Percentiles rank a stretch among this genome's conserved stretches.
Evolutionary conservation across 2,797 vertebrate genomes (phyloP).

Genomic region (Acanthurus tractus): DNA sequence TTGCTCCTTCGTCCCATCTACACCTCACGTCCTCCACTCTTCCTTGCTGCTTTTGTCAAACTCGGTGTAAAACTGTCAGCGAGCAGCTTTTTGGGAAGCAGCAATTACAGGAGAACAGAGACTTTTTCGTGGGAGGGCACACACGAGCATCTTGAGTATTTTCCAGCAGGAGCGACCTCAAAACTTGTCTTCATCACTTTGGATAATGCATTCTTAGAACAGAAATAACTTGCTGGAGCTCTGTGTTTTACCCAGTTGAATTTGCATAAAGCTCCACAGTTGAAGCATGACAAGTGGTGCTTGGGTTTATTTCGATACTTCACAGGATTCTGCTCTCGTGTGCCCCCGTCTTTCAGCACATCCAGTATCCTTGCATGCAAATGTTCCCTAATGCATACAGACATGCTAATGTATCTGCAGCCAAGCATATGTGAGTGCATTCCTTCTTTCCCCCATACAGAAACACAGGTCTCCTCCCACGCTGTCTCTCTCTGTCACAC

Average conservation of each 20-base stretch:
- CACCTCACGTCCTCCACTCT: slow-evolving; percentile 47
- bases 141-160: slow-evolving; percentile 38
- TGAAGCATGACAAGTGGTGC: slow-evolving; percentile 9
- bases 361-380: not conserved
- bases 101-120: slow-evolving; percentile 67
- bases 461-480: slow-evolving; percentile 33
- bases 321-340: not conserved
- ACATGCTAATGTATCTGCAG: slow-evolving; percentile 1
- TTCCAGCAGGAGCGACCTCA: slow-evolving; percentile 52
- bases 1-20: slow-evolving; percentile 26
- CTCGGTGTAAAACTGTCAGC: slow-evolving; percentile 59
- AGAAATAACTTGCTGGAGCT: slow-evolving; percentile 58
- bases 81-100: slow-evolving; percentile 52
- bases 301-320: slow-evolving; percentile 24
- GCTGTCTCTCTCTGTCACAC: slow-evolving; percentile 32
- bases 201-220: slow-evolving; percentile 56
- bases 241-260: slow-evolving; percentile 36
- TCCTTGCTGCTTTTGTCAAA: slow-evolving; percentile 54
- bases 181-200: slow-evolving; percentile 57
- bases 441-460: not conserved
- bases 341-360: not conserved
- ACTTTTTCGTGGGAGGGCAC: slow-evolving; percentile 10
- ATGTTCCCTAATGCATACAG: not conserved
- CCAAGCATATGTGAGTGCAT: not conserved
- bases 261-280: slow-evolving; percentile 48